Conservation (phyloP, 2,113 vertebrate species). For the Tichodroma muraria region DNA sequence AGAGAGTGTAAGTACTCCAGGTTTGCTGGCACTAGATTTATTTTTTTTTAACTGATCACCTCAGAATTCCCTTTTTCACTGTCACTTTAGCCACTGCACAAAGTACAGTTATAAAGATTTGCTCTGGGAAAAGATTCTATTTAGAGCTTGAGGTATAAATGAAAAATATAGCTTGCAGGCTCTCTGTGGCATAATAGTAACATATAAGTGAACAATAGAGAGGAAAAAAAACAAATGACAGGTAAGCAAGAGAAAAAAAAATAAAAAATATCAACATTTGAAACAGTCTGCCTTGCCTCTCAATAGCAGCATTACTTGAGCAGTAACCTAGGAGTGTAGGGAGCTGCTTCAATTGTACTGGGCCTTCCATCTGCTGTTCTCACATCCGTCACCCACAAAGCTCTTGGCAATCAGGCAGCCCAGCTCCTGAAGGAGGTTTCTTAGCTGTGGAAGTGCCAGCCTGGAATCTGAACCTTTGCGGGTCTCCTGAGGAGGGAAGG, state of each 20-base stretch:
- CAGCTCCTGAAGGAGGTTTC: neutral
- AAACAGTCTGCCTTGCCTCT: neutral
- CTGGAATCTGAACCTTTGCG: neutral
- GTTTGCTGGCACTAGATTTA: neutral
- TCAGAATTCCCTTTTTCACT: neutral
- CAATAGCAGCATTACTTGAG: neutral
- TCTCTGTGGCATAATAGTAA: neutral
- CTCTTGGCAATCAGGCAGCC: neutral
- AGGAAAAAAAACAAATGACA: neutral
- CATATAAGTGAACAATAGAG: neutral
- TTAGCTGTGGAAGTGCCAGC: neutral
- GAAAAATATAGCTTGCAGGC: neutral
- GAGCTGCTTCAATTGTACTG: neutral
- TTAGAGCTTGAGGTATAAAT: neutral
- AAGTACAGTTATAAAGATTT: neutral
- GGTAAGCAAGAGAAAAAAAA: neutral
- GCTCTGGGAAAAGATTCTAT: neutral
- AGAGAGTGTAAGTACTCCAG: neutral
- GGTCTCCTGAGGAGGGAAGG: neutral
- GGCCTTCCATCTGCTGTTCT: neutral
- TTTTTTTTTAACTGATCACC: fast-evolving
- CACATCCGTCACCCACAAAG: neutral
- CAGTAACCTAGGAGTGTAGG: neutral
- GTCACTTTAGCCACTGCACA: neutral
- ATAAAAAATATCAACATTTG: neutral